Conservation (phyloP, 2,888 invertebrate species). For the Cinara cedri region DNA sequence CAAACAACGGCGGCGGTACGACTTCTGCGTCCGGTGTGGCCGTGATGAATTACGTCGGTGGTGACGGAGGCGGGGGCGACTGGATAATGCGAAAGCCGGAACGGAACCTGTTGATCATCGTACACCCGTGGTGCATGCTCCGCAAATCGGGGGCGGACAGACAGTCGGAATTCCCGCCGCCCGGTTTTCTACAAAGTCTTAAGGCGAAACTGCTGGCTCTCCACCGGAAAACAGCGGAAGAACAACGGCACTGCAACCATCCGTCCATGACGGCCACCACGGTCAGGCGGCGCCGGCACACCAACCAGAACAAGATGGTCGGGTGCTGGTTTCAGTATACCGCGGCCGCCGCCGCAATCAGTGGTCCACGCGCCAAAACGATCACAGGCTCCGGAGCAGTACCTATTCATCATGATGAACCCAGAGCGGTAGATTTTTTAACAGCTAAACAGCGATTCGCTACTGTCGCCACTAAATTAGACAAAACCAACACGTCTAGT, state of each 20-base stretch:
- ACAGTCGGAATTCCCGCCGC: conserved; percentile 47
- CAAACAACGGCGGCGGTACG: background rate
- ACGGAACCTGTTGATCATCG: conserved; percentile 26
- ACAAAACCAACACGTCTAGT: too few species aligned
- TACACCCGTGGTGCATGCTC: conserved; percentile 46
- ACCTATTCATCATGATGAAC: too few species aligned
- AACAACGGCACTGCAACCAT: background rate
- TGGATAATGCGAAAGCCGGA: background rate
- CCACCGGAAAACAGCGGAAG: background rate
- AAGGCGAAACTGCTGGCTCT: conserved; percentile 42
- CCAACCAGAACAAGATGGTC: conserved; percentile 4
- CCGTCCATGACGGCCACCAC: background rate
- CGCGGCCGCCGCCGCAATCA: background rate
- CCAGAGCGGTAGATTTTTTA: too few species aligned
- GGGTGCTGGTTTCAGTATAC: conserved; percentile 36
- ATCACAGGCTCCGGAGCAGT: too few species aligned
- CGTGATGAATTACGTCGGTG: background rate
- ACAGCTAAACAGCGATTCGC: too few species aligned
- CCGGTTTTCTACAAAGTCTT: conserved; percentile 35
- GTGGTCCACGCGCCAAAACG: background rate
- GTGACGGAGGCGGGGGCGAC: background rate
- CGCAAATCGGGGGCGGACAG: conserved; percentile 29
- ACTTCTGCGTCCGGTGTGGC: conserved; percentile 2
- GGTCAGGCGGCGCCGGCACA: conserved; percentile 1
- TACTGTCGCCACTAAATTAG: too few species aligned